Evolutionary conservation across 1,140 invertebrate genomes (phyloP).

Genomic region (Sitobion miscanthi): DNA sequence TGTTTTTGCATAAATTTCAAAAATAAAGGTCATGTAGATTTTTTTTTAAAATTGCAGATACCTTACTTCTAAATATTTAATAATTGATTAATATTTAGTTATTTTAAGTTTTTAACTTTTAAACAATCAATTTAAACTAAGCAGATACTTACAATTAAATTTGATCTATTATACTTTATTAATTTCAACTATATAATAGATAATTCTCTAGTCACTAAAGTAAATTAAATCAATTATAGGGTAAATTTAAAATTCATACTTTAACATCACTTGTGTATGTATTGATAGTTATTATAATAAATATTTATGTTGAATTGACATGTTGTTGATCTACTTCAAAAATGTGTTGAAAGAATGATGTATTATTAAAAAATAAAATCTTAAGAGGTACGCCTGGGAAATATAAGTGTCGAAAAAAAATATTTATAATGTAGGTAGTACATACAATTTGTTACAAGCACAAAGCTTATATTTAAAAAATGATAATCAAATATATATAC

Average conservation of each 20-base stretch:
- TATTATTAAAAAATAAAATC: not conserved
- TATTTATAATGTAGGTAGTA: not conserved
- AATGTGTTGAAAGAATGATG: not conserved
- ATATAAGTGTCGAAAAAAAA: not conserved
- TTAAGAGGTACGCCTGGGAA: not conserved
- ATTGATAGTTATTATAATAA: not conserved
- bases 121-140: too few species aligned
- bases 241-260: not conserved
- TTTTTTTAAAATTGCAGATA: not conserved
- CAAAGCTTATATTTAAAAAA: not conserved
- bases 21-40: not conserved
- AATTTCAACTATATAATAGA: not conserved
- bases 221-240: not conserved
- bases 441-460: not conserved
- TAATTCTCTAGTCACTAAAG: not conserved
- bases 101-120: not conserved
- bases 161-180: too few species aligned
- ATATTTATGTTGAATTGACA: too few species aligned
- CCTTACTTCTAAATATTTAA: not conserved
- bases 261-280: not conserved
- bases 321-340: not conserved
- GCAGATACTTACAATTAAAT: too few species aligned
- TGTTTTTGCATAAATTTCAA: not conserved
- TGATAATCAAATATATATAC: not conserved
- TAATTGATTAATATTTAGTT: not conserved